Percentiles rank a stretch among this genome's conserved stretches.
phyloP scores from a whole-genome alignment of 2,113 vertebrate genomes.

The Cryptotis parvus region DNA sequence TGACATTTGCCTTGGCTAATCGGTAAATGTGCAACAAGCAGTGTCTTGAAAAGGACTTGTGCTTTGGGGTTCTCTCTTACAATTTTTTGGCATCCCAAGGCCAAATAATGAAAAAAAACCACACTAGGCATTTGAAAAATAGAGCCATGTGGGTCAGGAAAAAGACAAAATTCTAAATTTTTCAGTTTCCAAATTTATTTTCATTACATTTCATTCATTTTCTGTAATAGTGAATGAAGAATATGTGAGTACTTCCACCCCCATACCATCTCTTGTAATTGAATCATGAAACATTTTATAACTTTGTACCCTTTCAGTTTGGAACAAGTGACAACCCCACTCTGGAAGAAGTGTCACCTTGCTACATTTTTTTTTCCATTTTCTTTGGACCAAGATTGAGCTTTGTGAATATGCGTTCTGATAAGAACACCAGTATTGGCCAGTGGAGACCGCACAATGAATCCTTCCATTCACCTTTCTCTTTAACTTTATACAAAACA shows the following conservation, averaged over 20 bases:
- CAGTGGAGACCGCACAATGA: too few relatives aligned
- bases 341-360: too few relatives aligned
- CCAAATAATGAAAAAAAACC: background rate
- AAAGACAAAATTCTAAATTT: background rate
- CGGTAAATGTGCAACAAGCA: background rate
- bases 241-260: background rate
- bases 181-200: background rate
- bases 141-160: background rate
- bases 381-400: too few relatives aligned
- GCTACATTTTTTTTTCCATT: too few relatives aligned
- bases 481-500: too few relatives aligned
- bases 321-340: too few relatives aligned
- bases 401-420: too few relatives aligned
- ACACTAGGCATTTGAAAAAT: background rate
- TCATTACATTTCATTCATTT: background rate
- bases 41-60: background rate
- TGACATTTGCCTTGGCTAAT: background rate
- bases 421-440: too few relatives aligned
- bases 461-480: too few relatives aligned
- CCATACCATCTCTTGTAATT: background rate
- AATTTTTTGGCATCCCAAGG: background rate
- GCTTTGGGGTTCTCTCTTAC: background rate
- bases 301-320: too few relatives aligned
- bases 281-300: too few relatives aligned
- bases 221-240: background rate